Evolutionary conservation across 2,797 vertebrate genomes (phyloP).

Genomic region (Ctenopoma kingsleyae): DNA sequence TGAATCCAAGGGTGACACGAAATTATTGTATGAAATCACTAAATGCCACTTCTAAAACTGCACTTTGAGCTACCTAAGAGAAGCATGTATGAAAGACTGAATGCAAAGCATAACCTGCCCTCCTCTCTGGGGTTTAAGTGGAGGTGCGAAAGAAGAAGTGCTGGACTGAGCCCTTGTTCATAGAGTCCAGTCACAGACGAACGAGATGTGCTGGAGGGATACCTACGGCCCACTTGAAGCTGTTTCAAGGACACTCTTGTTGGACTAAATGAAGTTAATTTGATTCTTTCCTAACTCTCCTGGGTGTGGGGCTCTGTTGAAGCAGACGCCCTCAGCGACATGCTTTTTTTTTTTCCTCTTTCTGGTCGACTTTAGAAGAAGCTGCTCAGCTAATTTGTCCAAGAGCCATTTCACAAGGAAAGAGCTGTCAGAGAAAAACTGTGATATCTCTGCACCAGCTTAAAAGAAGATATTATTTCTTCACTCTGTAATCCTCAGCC

Average conservation of each 20-base stretch:
- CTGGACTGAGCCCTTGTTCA: constrained; percentile 55
- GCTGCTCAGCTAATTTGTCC: constrained; percentile 84
- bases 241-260: constrained; percentile 85
- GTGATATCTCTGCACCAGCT: constrained; percentile 69
- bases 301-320: constrained; percentile 73
- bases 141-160: constrained; percentile 48
- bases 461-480: constrained; percentile 80
- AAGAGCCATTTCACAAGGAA: constrained; percentile 81
- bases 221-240: constrained; percentile 80
- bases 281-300: constrained; percentile 83
- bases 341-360: constrained; percentile 54
- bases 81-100: constrained; percentile 32
- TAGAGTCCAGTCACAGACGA: constrained; percentile 65
- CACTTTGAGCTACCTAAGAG: constrained; percentile 18
- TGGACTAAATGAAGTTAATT: constrained; percentile 87
- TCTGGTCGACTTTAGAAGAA: constrained; percentile 78
- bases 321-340: constrained; percentile 78
- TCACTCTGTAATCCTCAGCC: constrained; percentile 69
- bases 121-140: constrained; percentile 45
- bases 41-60: constrained; percentile 37
- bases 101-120: constrained; percentile 24
- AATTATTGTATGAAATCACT: constrained; percentile 27
- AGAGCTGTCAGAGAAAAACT: constrained; percentile 78
- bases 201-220: constrained; percentile 76
- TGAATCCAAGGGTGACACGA: constrained; percentile 35